Evolutionary conservation across 1,140 invertebrate species (phyloP), one percentile per base, ranked within the genome.

Genomic region (Cherax destructor): DNA sequence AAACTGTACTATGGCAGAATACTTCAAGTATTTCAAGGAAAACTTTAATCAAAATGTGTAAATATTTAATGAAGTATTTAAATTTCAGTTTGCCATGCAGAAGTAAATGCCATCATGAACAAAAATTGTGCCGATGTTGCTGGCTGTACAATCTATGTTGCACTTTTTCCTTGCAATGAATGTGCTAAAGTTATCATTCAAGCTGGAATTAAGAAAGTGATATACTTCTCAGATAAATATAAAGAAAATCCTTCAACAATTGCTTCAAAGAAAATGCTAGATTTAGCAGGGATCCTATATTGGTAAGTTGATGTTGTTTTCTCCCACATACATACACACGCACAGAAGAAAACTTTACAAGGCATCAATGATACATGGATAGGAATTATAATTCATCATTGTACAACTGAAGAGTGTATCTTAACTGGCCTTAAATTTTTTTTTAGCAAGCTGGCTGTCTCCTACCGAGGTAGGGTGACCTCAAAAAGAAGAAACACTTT

Each of bases 61-160:
- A 4, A 24, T 30, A 30, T 74, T 30, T 74, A 24, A 74, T 74
- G 4, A 74, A 74, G 24, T 6, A 21, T 74, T 24, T 30, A 30
- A 24, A 74, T 86, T 94, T 93, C 94, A 95, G 96, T 96, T 7
- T 96, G 96, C 92, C 96, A 96, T 94, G 96, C 96, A n/a, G 96
- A 96, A 92, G 94, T 96, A 94, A 96, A 96, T 94, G 96, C 96
- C 49, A 96, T 96, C 59, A 91, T 96, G 47, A 96, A 96, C 93
- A 96, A 95, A 92, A 96, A 95, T 92, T 94, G 94, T 13, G 94
- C 94, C 5, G 94, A 95, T 93, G 93, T 96, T 2, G 94, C 95
- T 87, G 94, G 95, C 84, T 95, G 95, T 93, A 95, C 94, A 0
- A 94, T 96, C 41, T 96, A 95, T 94, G 94, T 95, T 2, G 95